These are phyloP conservation scores for Hapalemur alaotrensis DNA, from an alignment of 2,797 vertebrate species.

Conservation along the genomic window DNA sequence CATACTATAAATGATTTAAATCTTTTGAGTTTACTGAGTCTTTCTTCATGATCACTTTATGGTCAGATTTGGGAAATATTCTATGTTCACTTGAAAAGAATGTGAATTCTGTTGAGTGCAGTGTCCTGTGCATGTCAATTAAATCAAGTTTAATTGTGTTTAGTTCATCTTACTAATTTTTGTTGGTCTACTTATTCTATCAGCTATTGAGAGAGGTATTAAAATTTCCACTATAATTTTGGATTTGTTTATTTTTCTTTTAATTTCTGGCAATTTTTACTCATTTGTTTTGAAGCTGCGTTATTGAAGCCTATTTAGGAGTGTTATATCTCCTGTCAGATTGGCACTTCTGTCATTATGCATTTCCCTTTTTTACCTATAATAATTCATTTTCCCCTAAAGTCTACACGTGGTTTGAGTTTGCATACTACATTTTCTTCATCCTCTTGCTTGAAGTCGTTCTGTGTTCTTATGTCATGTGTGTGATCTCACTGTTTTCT, in stretches of 20 bases:
- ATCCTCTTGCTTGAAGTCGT: neutral
- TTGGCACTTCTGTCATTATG: neutral
- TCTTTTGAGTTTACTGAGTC: neutral
- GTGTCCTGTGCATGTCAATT: neutral
- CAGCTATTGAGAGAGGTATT: neutral
- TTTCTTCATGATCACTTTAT: neutral
- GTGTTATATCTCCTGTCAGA: neutral
- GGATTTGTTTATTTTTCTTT: neutral
- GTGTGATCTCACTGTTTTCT: neutral
- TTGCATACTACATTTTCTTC: neutral
- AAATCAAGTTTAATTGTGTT: neutral
- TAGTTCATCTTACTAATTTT: neutral
- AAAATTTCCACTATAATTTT: neutral
- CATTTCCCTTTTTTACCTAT: neutral
- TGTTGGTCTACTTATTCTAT: neutral
- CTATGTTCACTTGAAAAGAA: neutral
- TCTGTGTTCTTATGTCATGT: neutral
- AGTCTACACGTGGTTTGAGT: neutral
- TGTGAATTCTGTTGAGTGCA: neutral
- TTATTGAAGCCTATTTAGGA: neutral
- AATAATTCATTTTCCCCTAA: neutral
- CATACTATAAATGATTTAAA: neutral
- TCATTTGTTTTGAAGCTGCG: neutral
- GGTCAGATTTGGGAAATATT: neutral
- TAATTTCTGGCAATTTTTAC: neutral